These are phyloP conservation scores for Anhinga rufa DNA, from an alignment of 2,113 vertebrate genomes.

Conservation along the genomic window DNA sequence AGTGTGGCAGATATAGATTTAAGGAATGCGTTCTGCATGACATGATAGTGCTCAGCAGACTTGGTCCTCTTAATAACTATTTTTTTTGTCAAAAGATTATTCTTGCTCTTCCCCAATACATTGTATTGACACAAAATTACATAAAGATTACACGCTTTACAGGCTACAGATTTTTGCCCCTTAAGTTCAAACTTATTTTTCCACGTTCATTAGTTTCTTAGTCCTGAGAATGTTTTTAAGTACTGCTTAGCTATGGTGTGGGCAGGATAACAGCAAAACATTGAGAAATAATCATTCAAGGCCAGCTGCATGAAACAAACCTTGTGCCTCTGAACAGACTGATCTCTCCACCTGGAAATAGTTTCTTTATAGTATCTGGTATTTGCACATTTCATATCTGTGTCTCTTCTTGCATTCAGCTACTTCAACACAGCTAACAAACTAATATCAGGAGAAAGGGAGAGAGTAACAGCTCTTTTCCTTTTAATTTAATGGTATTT, in stretches of 20 bases:
- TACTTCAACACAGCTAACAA: not conserved
- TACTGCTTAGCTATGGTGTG: not conserved
- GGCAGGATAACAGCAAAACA: not conserved
- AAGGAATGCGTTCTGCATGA: not conserved
- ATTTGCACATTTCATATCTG: not conserved
- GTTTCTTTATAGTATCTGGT: not conserved
- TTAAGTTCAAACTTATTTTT: not conserved
- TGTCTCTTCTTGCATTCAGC: not conserved
- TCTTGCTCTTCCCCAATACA: not conserved
- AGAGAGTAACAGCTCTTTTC: not conserved
- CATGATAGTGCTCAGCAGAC: not conserved
- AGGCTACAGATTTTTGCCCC: not conserved
- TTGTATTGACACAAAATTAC: not conserved
- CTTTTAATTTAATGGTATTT: not conserved
- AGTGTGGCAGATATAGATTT: not conserved
- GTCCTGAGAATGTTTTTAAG: not conserved
- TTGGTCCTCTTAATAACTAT: not conserved
- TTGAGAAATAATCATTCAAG: not conserved
- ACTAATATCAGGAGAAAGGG: not conserved
- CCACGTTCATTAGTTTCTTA: not conserved
- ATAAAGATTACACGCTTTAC: not conserved
- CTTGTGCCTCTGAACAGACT: not conserved
- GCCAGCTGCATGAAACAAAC: not conserved
- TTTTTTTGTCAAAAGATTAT: not conserved
- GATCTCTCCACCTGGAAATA: conserved; percentile 4